phyloP scores from a whole-genome alignment of 2,888 invertebrate species.

The Napeogenes sylphis region DNA sequence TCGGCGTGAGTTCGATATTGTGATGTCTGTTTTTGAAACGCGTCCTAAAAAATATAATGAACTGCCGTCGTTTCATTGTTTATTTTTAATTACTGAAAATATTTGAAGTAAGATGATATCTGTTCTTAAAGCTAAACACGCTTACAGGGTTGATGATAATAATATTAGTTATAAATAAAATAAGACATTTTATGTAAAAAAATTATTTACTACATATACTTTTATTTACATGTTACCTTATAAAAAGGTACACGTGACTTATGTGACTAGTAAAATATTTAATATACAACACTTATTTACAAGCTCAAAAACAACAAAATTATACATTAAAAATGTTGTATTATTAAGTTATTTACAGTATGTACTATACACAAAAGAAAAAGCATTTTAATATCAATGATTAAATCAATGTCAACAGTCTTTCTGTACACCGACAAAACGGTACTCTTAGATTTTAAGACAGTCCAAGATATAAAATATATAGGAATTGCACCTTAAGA shows the following conservation, averaged over 20 bases:
- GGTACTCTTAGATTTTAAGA: conserved; percentile 13
- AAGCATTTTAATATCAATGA: conserved; percentile 19
- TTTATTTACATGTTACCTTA: conserved; percentile 55
- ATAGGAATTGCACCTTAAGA: conserved; percentile 25
- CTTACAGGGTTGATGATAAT: too few species aligned
- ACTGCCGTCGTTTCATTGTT: too few species aligned
- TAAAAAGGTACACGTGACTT: conserved; percentile 41
- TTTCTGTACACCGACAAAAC: conserved; percentile 27
- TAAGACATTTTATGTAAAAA: conserved; percentile 34
- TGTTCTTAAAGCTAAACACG: too few species aligned
- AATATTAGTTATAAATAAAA: conserved; percentile 28
- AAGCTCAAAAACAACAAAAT: conserved; percentile 8
- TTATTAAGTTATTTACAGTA: conserved; percentile 18
- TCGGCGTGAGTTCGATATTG: too few species aligned
- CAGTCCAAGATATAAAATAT: conserved; percentile 22
- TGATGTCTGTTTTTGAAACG: too few species aligned
- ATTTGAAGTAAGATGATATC: too few species aligned
- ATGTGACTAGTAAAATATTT: conserved; percentile 55
- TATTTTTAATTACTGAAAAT: too few species aligned
- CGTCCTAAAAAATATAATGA: too few species aligned
- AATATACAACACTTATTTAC: conserved; percentile 45
- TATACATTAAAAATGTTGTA: background rate
- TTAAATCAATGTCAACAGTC: conserved; percentile 29
- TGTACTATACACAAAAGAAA: conserved; percentile 12
- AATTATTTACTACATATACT: conserved; percentile 43